phyloP scores from a whole-genome alignment of 2,113 vertebrate species.

The Sakesphorus luctuosus region DNA sequence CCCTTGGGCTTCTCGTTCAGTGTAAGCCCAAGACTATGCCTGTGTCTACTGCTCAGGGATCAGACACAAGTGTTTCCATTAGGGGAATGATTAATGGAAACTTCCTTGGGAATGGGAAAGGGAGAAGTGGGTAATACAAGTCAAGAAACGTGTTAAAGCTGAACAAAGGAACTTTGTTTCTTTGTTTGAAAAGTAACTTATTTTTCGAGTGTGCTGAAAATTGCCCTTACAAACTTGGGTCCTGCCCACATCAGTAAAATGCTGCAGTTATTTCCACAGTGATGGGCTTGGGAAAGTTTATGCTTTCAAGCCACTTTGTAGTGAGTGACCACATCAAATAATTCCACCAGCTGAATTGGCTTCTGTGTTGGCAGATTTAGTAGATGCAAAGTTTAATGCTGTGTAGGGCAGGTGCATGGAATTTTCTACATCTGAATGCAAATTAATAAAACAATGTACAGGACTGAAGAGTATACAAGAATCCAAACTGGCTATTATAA shows the following conservation, averaged over 20 bases:
- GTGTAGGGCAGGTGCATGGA: not conserved
- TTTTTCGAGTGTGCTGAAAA: not conserved
- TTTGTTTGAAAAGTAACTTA: constrained; percentile 33
- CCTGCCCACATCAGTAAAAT: not conserved
- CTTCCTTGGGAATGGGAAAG: constrained; percentile 59
- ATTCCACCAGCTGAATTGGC: not conserved
- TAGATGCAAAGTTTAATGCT: not conserved
- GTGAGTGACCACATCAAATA: not conserved
- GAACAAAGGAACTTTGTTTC: constrained; percentile 58
- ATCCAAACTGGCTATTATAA: not conserved
- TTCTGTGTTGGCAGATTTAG: not conserved
- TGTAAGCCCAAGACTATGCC: constrained; percentile 37
- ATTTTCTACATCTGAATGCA: not conserved
- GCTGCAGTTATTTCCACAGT: not conserved
- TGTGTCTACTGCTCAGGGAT: constrained; percentile 40
- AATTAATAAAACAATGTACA: not conserved
- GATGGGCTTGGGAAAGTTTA: not conserved
- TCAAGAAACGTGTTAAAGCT: not conserved
- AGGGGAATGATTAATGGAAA: constrained; percentile 68
- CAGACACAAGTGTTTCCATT: constrained; percentile 65
- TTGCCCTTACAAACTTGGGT: not conserved
- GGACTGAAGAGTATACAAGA: not conserved
- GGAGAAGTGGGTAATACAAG: constrained; percentile 24
- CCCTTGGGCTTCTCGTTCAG: constrained; percentile 54
- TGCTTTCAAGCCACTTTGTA: not conserved